Evolutionary conservation across 2,888 invertebrate species (phyloP), one percentile per base, ranked within the genome.

Genomic region (Rhagophthalmus giganteus): DNA sequence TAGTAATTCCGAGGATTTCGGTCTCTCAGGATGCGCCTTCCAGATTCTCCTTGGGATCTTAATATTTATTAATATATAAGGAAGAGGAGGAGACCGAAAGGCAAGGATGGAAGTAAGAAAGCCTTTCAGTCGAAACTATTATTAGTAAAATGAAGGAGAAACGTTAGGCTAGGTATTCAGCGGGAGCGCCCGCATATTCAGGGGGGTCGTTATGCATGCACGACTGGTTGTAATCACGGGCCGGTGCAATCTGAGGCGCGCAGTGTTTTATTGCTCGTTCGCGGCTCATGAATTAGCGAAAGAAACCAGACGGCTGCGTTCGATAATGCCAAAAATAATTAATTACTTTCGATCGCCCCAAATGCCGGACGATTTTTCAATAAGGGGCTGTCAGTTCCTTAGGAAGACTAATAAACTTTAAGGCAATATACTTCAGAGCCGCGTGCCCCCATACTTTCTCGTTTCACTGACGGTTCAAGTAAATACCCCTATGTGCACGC

Each of bases 241-340:
- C 58, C 58, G 54, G 55, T 57, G 64, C 65, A 67, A 67, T 67
- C 67, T 65, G 63, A 58, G 61, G 37, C 50, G 57, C 59, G 60
- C 63, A 64, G 64, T 70, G 69, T 70, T 73, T 72, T 73, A 73
- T 73, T 70, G 65, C 66, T 69, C 72, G 69, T 81, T 80, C 78
- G 79, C 77, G 79, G 78, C 78, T 79, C 81, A 78, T 82, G 83
- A 82, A 82, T 82, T 82, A 81, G 81, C 81, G 80, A 81, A 81
- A 81, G 79, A 80, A 80, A 81, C 79, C 81, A 80, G 81, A 80
- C 70, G 70, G 70, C 61, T 53, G 78, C 76, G 79, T 76, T 81
- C 81, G 82, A 82, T 82, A 82, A 82, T 80, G 82, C 82, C 82
- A 81, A 83, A 83, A 82, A 82, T 83, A 82, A 83, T 83, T 83